These are phyloP conservation scores for Gorsachius magnificus DNA, from an alignment of 2,797 vertebrate species.

Conservation along the genomic window DNA sequence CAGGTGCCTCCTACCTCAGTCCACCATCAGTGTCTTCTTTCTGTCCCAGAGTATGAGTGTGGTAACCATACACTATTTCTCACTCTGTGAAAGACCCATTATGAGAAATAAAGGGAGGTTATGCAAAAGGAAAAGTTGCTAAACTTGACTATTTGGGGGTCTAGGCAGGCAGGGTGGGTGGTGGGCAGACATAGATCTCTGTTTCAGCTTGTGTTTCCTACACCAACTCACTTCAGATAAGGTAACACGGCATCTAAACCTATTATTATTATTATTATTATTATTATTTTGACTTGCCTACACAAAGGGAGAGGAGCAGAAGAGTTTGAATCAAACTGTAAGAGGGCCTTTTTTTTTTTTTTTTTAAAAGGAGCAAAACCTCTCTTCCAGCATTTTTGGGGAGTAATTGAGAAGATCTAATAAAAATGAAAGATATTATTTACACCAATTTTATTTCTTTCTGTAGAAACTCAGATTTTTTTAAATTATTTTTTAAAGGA, in stretches of 20 bases:
- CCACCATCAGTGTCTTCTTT: not conserved
- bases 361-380: not conserved
- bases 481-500: not conserved
- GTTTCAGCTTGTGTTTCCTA: not conserved
- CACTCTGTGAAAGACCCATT: not conserved
- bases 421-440: not conserved
- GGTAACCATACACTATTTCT: not conserved
- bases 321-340: not conserved
- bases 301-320: not conserved
- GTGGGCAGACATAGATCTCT: not conserved
- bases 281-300: not conserved
- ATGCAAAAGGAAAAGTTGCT: not conserved
- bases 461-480: fast-evolving
- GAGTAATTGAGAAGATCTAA: not conserved
- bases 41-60: no score
- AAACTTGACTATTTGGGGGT: not conserved
- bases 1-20: not conserved
- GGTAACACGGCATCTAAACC: not conserved
- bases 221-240: not conserved
- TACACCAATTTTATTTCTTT: not conserved
- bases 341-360: not conserved
- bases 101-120: not conserved
- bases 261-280: not conserved
- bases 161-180: not conserved
- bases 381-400: not conserved